Evolutionary conservation across 2,888 invertebrate genomes (phyloP), one percentile per base, ranked within the genome.

Genomic region (Drosophila atripex): DNA sequence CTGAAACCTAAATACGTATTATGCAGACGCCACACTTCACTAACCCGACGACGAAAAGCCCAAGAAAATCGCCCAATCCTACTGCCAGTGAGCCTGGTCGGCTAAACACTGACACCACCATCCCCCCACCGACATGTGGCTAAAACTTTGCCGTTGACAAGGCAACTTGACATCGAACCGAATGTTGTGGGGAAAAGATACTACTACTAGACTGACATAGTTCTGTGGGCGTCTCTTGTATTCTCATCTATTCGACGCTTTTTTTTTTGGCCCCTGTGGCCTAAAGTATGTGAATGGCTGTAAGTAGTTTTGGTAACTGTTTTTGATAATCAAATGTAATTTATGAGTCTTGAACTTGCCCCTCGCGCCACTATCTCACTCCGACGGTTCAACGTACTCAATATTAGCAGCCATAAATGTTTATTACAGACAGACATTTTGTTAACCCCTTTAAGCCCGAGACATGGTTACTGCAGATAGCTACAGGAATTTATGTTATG

Each of bases 301-400:
- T 76, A 75, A 76, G 75, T 76, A 77, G 77, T 77, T 77, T 77
- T 59, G 58, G 71, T 75, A 77, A 77, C 77, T 76, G 77, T 73
- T 77, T 77, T 77, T 76, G 77, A 77, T 77, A 77, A 77, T 77
- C 75, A 75, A 77, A 77, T 61, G 77, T 76, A 68, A 77, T 77
- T 77, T 77, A 77, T 77, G 71, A 65, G 73, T 55, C 63, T 60
- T 61, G 70, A 77, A 77, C 70, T 77, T 77, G 75, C 47, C 49
- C 63, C 50, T 54, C 56, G 7, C 35, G 16, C 32, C 43, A 46
- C 21, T 47, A 54, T 25, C 54, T 47, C 52, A 16, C 18, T 38
- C 45, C 32, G 53, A 35, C 66, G 30, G 64, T 64, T 64, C 64
- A 64, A 64, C 45, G 64, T 64, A 65, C 63, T 65, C 63, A 30